Conservation (phyloP, 2,888 invertebrate species). For the Microchrysa polita region DNA sequence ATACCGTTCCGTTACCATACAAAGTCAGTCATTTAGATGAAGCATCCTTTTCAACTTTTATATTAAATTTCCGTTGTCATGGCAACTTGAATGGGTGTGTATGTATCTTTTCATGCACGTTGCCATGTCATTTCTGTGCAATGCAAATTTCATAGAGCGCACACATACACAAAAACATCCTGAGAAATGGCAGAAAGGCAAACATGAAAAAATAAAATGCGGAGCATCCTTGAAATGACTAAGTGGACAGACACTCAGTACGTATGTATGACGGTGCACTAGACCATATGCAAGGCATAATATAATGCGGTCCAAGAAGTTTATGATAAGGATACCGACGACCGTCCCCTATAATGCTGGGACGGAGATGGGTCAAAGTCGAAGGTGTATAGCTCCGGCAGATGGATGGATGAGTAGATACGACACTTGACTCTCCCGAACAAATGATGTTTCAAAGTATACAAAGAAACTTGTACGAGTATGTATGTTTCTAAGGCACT, state of each 20-base stretch:
- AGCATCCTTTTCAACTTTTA: conserved; percentile 39
- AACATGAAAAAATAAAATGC: conserved; percentile 9
- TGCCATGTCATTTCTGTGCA: conserved; percentile 19
- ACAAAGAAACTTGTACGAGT: no score
- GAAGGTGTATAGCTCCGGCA: no score
- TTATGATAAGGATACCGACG: conserved; percentile 30
- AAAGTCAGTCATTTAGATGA: conserved; percentile 3
- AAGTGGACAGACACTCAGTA: conserved; percentile 33
- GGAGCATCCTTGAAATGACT: conserved; percentile 34
- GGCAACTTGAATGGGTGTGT: not conserved
- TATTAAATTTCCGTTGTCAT: conserved; percentile 37
- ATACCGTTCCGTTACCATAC: not conserved
- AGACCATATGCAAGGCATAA: not conserved
- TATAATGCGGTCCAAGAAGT: conserved; percentile 15
- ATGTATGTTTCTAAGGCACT: conserved; percentile 19
- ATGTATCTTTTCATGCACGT: not conserved
- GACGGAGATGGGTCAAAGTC: not conserved
- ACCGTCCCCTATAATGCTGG: not conserved
- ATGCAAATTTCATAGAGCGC: conserved; percentile 25
- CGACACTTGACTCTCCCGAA: conserved; percentile 7
- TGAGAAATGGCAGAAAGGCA: not conserved
- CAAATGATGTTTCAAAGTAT: conserved; percentile 12
- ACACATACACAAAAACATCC: not conserved
- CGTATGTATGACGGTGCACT: not conserved
- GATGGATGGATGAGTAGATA: not conserved